These are phyloP conservation scores for Drosophila macrospina DNA, from an alignment of 2,888 invertebrate species.

Conservation along the genomic window DNA sequence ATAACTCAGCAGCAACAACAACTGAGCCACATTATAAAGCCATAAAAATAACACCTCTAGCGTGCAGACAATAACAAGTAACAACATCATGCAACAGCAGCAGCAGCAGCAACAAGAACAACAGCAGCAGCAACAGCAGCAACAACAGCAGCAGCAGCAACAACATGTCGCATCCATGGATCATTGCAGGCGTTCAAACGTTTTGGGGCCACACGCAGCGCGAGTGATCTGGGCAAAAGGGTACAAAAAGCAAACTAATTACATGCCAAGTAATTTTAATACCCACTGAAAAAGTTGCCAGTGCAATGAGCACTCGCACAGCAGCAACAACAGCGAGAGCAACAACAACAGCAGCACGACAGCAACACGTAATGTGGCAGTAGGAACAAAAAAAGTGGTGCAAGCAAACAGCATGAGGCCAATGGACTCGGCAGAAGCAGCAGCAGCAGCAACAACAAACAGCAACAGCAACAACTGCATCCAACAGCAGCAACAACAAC, in stretches of 20 bases:
- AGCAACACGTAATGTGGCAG: constrained; percentile 69
- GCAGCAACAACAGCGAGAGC: constrained; percentile 27
- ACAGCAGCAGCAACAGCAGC: background rate
- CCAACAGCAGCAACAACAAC: constrained; percentile 22
- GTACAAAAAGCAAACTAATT: constrained; percentile 72
- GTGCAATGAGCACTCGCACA: constrained; percentile 73
- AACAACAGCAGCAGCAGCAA: constrained; percentile 12
- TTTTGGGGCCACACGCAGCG: constrained; percentile 74
- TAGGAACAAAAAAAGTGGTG: constrained; percentile 70
- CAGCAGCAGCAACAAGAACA: constrained; percentile 12
- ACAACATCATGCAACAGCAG: constrained; percentile 26
- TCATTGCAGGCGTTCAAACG: constrained; percentile 42
- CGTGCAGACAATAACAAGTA: constrained; percentile 34
- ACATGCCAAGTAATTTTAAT: constrained; percentile 81
- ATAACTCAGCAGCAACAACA: constrained; percentile 19
- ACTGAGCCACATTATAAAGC: constrained; percentile 72
- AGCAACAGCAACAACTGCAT: constrained; percentile 11
- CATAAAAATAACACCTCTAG: constrained; percentile 77
- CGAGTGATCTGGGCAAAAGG: constrained; percentile 56
- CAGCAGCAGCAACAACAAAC: constrained; percentile 32
- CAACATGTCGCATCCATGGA: constrained; percentile 51
- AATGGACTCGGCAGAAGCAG: constrained; percentile 65
- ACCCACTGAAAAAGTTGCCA: constrained; percentile 58
- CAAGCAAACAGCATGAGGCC: constrained; percentile 80
- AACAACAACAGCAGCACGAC: constrained; percentile 37